phyloP scores from a whole-genome alignment of 1,140 invertebrate genomes.

The Zaprionus tsacasi region DNA sequence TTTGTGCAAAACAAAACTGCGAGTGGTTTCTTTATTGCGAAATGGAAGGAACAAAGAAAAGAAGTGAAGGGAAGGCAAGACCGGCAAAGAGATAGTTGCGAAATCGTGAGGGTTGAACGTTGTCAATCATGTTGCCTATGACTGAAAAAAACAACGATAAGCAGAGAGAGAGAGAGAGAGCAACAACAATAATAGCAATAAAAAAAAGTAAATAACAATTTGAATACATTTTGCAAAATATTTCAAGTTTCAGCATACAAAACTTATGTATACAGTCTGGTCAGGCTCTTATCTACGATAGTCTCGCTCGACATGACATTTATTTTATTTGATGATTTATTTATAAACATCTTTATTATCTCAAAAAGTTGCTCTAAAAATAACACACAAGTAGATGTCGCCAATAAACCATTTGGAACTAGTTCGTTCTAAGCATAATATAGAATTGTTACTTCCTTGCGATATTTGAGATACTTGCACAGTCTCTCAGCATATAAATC shows the following conservation, averaged over 20 bases:
- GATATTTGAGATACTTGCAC: background rate
- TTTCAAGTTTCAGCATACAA: background rate
- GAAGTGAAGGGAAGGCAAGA: background rate
- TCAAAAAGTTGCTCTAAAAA: constrained; percentile 9
- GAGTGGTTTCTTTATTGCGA: constrained; percentile 37
- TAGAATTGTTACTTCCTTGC: background rate
- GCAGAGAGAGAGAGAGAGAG: too few species aligned
- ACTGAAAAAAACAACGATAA: constrained; percentile 45
- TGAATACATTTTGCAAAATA: constrained; percentile 16
- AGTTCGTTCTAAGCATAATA: background rate
- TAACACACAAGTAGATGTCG: background rate
- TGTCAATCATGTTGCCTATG: constrained; percentile 41
- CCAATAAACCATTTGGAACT: background rate
- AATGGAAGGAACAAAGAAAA: background rate
- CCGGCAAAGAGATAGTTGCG: background rate
- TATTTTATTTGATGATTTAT: background rate
- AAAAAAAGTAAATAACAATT: constrained; percentile 2
- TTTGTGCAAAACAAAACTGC: constrained; percentile 50
- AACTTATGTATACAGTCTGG: background rate
- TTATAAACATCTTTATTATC: background rate
- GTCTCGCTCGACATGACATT: constrained; percentile 2
- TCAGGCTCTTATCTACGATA: constrained; percentile 12
- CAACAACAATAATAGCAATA: constrained; percentile 1
- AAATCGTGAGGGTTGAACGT: constrained; percentile 7
- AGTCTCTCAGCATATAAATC: background rate